Evolutionary conservation across 2,888 invertebrate genomes (phyloP), one percentile per base, ranked within the genome.

Genomic region (Ichneumoninae sp.): DNA sequence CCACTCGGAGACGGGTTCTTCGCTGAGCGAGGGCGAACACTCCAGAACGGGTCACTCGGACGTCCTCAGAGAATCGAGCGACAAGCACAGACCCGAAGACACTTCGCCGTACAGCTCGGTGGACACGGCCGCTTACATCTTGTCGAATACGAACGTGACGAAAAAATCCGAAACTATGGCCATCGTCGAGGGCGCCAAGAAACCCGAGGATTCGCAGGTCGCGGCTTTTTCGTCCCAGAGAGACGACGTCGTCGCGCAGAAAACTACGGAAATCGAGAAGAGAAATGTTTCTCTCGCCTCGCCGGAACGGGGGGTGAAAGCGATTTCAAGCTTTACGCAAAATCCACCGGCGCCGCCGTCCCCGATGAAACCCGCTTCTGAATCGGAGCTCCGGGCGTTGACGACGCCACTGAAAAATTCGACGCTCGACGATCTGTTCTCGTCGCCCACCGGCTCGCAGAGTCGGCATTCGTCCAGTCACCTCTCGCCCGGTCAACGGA

Each of bases 71-170:
- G 81, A 83, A 16, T 40, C n/a, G 3, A 77, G 57, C n/a, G 69
- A 82, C 0, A 65, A 83, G 13, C 52, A 16, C 0, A 77, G 79
- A 75, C 13, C 50, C n/a, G 30, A 72, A 8, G 60, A 85, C 3
- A 65, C 60, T 36, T 82, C 83, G 22, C 75, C 70, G 0, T 83
- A 22, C 60, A 91, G 89, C 71, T 91, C 92, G 40, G 89, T 93
- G 1, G 89, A 93, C 62, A 93, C 93, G 13, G 89, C 89, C 1
- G 89, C 85, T 26, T 93, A 93, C 65, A 91, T 93, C 52, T 84
- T 89, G 60, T 90, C 91, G 3, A 91, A 91, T 70, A 84, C 86
- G 5, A 91, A 92, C 76, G 76, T 87, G 0, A 92, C 91, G 16
- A 90, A 89, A 22, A 91, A 90, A 83, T 75, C 82, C 8, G 86